phyloP scores from a whole-genome alignment of 2,888 invertebrate species.

The Anagyrus pseudococci region DNA sequence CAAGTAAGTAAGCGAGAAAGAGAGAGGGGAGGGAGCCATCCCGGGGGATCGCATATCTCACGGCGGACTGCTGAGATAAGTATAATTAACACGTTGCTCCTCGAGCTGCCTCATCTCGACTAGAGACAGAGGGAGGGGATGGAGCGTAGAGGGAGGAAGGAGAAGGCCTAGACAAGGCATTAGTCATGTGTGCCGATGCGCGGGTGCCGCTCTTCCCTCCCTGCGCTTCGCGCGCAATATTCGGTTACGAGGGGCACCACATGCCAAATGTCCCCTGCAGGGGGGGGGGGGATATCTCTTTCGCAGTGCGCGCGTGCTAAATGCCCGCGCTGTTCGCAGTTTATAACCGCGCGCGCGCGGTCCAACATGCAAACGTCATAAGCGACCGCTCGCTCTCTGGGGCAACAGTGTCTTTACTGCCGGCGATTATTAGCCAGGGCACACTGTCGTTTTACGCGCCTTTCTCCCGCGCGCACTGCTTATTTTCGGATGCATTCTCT shows the following conservation, averaged over 20 bases:
- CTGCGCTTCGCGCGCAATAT: not conserved
- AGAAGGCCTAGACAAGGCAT: slow-evolving; percentile 24
- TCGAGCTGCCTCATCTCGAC: too few species aligned
- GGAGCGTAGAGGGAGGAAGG: not conserved
- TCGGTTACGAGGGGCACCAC: not conserved
- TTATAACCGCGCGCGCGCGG: not conserved
- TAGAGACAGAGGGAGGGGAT: not conserved
- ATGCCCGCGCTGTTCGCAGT: slow-evolving; percentile 5
- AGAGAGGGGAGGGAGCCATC: not conserved
- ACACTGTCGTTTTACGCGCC: too few species aligned
- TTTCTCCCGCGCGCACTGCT: too few species aligned
- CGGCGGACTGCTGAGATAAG: slow-evolving; percentile 4
- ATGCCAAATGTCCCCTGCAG: not conserved
- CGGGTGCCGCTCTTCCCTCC: not conserved
- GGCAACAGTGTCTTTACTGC: too few species aligned
- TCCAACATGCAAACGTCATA: not conserved
- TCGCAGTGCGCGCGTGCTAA: too few species aligned
- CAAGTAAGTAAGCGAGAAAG: slow-evolving; percentile 1
- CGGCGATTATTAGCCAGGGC: too few species aligned
- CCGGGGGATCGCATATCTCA: not conserved
- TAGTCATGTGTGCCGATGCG: slow-evolving; percentile 24
- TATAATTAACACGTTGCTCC: slow-evolving; percentile 37
- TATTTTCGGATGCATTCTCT: too few species aligned
- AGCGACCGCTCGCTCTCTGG: too few species aligned
- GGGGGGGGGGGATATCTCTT: too few species aligned